Percentiles rank a stretch among this genome's conserved stretches.
Evolutionary conservation across 2,888 invertebrate species (phyloP).

Genomic region (Trissonchulus latispiculum): DNA sequence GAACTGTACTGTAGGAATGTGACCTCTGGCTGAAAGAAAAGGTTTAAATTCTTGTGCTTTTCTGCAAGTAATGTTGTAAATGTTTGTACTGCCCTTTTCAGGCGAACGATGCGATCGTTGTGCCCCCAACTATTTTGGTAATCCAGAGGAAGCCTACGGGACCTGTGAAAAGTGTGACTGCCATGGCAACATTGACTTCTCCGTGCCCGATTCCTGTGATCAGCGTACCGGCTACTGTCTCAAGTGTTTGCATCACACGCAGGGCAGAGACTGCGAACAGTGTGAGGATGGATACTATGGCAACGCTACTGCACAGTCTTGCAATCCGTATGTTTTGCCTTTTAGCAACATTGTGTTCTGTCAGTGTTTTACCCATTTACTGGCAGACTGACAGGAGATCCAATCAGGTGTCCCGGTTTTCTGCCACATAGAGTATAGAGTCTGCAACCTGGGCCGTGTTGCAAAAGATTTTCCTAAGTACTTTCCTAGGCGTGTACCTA

Average conservation of each 20-base stretch:
- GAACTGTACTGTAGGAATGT: too few relatives aligned
- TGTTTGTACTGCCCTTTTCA: slow-evolving; percentile 29
- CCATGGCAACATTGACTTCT: slow-evolving; percentile 77
- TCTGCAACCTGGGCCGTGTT: too few relatives aligned
- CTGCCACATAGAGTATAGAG: too few relatives aligned
- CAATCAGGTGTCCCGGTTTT: too few relatives aligned
- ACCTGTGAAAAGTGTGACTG: slow-evolving; percentile 79
- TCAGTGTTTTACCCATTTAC: too few relatives aligned
- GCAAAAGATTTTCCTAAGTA: too few relatives aligned
- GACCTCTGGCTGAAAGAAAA: too few relatives aligned
- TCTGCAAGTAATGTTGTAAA: slow-evolving; percentile 17
- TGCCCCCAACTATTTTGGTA: slow-evolving; percentile 86
- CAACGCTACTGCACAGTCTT: slow-evolving; percentile 68
- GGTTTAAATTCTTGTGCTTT: too few relatives aligned
- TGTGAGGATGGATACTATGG: slow-evolving; percentile 81
- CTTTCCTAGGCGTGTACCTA: too few relatives aligned
- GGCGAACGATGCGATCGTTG: slow-evolving; percentile 77
- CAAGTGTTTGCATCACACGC: slow-evolving; percentile 81
- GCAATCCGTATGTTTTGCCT: too few relatives aligned
- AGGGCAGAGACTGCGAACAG: slow-evolving; percentile 79
- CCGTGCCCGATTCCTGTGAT: slow-evolving; percentile 71
- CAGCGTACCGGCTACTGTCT: slow-evolving; percentile 76
- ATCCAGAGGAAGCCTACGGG: slow-evolving; percentile 59
- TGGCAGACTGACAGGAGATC: too few relatives aligned
- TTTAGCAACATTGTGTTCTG: too few relatives aligned